Conservation (phyloP, 2,113 vertebrate genomes). For the Empidonax traillii region DNA sequence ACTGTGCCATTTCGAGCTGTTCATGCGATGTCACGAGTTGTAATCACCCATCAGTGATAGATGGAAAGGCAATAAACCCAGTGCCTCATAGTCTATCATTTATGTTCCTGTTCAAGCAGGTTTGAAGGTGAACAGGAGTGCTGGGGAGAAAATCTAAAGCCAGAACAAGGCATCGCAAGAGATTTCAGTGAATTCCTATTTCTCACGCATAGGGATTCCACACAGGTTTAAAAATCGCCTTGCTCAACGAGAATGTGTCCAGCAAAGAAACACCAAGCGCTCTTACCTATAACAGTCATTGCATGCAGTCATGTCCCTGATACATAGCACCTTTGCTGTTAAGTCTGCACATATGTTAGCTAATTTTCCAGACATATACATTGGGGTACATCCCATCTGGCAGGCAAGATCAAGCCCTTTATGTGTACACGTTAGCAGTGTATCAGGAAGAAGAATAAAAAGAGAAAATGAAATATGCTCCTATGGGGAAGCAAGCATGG, state of each 20-base stretch:
- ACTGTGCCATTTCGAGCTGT: neutral
- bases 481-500: neutral
- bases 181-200: conserved; percentile 25
- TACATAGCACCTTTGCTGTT: neutral
- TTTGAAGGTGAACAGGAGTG: conserved; percentile 51
- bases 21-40: neutral
- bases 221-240: conserved; percentile 36
- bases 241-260: conserved; percentile 32
- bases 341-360: conserved; percentile 30
- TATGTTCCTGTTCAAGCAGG: neutral
- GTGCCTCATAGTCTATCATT: neutral
- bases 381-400: neutral
- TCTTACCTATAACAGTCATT: conserved; percentile 48
- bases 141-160: conserved; percentile 3
- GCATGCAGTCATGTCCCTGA: neutral
- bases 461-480: conserved; percentile 18
- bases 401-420: neutral
- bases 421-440: neutral
- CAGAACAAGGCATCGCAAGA: conserved; percentile 2
- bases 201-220: neutral
- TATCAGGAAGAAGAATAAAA: conserved; percentile 47
- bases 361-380: neutral
- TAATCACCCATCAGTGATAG: neutral
- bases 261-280: conserved; percentile 2
- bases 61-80: neutral